Conservation (phyloP, 2,888 invertebrate genomes). For the Parasteatoda lunata region DNA sequence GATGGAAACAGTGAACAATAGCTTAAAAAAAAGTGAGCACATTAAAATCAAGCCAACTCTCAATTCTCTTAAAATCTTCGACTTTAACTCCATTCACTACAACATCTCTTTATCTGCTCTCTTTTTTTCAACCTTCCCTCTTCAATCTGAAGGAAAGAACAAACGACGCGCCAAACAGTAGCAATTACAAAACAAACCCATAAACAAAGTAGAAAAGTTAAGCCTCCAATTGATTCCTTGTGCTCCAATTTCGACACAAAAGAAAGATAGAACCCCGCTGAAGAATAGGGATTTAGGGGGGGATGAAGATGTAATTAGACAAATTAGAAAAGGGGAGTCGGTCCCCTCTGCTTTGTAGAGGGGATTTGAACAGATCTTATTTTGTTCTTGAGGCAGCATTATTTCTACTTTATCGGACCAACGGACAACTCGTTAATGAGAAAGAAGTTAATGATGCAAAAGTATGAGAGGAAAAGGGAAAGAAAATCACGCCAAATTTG, state of each 20-base stretch:
- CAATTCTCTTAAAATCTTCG: not conserved
- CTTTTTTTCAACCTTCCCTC: not conserved
- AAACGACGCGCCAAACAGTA: conserved; percentile 50
- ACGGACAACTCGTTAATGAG: conserved; percentile 50
- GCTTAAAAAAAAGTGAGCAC: not conserved
- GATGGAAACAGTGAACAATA: not conserved
- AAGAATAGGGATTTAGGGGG: not conserved
- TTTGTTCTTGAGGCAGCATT: conserved; percentile 55
- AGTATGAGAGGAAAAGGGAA: not conserved
- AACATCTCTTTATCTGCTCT: conserved; percentile 1
- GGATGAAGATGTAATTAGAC: conserved; percentile 65
- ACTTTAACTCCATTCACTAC: not conserved
- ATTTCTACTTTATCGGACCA: conserved; percentile 60
- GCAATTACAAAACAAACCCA: conserved; percentile 66
- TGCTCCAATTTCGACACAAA: conserved; percentile 38
- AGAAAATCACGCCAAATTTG: conserved; percentile 20
- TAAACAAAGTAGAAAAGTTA: conserved; percentile 61
- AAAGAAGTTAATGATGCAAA: conserved; percentile 58
- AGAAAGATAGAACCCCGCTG: conserved; percentile 25
- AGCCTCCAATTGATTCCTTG: conserved; percentile 58
- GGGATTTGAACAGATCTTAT: conserved; percentile 30
- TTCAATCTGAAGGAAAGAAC: conserved; percentile 41
- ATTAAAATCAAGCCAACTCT: too few relatives aligned
- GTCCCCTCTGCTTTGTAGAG: not conserved
- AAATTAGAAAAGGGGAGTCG: conserved; percentile 47